Conservation (phyloP, 1,140 invertebrate genomes). For the Orius insidiosus region DNA sequence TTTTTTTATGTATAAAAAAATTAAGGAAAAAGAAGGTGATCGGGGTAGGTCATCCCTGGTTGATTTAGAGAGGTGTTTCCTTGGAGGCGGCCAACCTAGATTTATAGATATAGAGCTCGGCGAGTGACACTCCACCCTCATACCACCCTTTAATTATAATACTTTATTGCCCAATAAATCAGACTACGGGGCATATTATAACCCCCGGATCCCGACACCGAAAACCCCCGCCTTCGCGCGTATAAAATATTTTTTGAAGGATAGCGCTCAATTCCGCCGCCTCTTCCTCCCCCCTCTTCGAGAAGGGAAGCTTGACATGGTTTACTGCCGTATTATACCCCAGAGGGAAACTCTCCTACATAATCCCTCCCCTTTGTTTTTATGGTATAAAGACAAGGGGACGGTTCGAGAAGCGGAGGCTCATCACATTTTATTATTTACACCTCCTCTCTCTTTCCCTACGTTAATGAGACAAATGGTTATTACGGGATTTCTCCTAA, state of each 20-base stretch:
- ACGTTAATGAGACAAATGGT: conserved; percentile 6
- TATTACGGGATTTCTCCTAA: conserved; percentile 5
- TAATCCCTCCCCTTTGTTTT: conserved; percentile 7
- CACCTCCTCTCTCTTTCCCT: neutral
- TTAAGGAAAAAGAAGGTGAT: too few relatives aligned
- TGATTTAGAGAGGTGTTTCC: conserved; percentile 10
- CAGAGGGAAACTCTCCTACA: conserved; percentile 5
- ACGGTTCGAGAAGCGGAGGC: neutral
- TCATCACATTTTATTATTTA: conserved; percentile 10
- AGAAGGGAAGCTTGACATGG: conserved; percentile 4
- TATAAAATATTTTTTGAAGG: conserved; percentile 8
- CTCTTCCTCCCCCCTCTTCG: neutral
- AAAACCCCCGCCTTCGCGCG: conserved; percentile 9
- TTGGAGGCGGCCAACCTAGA: conserved; percentile 4
- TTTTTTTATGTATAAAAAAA: too few relatives aligned
- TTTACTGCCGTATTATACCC: conserved; percentile 8
- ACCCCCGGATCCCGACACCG: conserved; percentile 3
- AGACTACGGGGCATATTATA: conserved; percentile 13
- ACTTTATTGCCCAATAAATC: conserved; percentile 21
- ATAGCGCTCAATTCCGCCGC: conserved; percentile 6
- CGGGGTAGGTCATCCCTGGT: neutral
- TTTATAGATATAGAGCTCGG: conserved; percentile 10
- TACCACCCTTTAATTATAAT: conserved; percentile 19
- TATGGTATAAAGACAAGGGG: conserved; percentile 3
- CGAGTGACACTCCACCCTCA: conserved; percentile 7